Evolutionary conservation across 2,888 invertebrate genomes (phyloP).

Genomic region (Automeris io): DNA sequence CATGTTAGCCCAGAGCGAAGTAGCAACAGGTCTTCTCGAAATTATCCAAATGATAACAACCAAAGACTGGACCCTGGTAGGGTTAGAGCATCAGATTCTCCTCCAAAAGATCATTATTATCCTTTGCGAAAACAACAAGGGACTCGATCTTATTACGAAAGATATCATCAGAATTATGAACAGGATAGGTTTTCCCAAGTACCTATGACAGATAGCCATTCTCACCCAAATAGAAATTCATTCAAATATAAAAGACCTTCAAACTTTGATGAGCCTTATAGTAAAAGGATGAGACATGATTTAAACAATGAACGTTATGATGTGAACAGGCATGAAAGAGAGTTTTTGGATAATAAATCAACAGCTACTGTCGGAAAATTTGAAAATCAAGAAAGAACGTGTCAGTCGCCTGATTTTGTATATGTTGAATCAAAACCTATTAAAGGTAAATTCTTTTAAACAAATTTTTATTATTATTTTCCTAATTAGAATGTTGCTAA

Average conservation of each 20-base stretch:
- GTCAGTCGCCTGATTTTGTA: conserved; percentile 55
- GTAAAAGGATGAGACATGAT: conserved; percentile 38
- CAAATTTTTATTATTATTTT: background rate
- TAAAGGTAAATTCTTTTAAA: conserved; percentile 34
- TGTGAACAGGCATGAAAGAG: conserved; percentile 18
- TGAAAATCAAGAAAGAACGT: conserved; percentile 27
- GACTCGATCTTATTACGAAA: conserved; percentile 14
- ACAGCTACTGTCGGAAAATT: conserved; percentile 17
- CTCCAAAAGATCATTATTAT: conserved; percentile 30
- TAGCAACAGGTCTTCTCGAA: conserved; percentile 20
- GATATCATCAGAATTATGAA: conserved; percentile 9
- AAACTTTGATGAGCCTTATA: conserved; percentile 37
- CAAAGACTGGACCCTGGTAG: conserved; percentile 28
- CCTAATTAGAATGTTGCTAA: background rate
- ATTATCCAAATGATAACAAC: conserved; percentile 25
- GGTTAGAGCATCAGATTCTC: conserved; percentile 34
- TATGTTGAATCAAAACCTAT: conserved; percentile 27
- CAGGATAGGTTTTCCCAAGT: conserved; percentile 21
- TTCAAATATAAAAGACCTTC: conserved; percentile 34
- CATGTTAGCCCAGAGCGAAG: conserved; percentile 34
- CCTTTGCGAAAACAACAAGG: conserved; percentile 9
- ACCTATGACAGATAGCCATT: too few species aligned
- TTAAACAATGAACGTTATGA: conserved; percentile 20
- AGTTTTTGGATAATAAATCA: conserved; percentile 15
- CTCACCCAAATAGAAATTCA: conserved; percentile 25